Conservation (phyloP, 2,797 vertebrate species). For the Neosalanx taihuensis region DNA sequence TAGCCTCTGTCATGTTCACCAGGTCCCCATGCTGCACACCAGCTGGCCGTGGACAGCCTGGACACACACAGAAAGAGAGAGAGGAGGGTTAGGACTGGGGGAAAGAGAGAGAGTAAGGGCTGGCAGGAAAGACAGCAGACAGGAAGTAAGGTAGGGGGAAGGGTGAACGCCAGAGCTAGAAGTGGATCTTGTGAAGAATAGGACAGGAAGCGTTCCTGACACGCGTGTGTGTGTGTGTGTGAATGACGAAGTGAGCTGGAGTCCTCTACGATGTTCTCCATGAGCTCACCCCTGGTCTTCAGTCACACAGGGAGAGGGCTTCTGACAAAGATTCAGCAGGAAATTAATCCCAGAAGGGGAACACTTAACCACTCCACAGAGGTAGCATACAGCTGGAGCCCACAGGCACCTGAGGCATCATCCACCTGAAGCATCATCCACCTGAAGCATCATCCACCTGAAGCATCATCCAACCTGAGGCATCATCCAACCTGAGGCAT, state of each 20-base stretch:
- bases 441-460: slow-evolving; percentile 37
- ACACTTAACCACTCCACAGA: slow-evolving; percentile 41
- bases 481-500: slow-evolving; percentile 26
- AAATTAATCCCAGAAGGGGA: slow-evolving; percentile 41
- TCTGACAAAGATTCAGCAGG: slow-evolving; percentile 33
- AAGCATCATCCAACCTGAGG: slow-evolving; percentile 42
- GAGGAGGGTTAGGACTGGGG: not conserved
- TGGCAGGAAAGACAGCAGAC: slow-evolving; percentile 25
- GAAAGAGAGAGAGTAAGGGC: slow-evolving; percentile 16
- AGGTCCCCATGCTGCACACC: slow-evolving; percentile 66
- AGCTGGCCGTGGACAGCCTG: slow-evolving; percentile 70
- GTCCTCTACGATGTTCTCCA: no score
- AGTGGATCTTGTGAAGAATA: slow-evolving; percentile 37
- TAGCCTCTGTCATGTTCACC: slow-evolving; percentile 75
- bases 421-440: slow-evolving; percentile 47
- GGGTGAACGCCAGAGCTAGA: not conserved
- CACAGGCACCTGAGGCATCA: slow-evolving; percentile 43
- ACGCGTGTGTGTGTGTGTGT: not conserved
- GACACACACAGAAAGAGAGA: slow-evolving; percentile 15
- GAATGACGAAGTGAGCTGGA: no score
- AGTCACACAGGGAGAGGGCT: not conserved
- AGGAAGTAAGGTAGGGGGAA: not conserved
- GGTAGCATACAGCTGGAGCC: slow-evolving; percentile 28
- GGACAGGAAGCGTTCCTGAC: not conserved
- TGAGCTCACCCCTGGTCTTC: not conserved